Evolutionary conservation across 2,888 invertebrate genomes (phyloP).

Genomic region (Acronicta aceris): DNA sequence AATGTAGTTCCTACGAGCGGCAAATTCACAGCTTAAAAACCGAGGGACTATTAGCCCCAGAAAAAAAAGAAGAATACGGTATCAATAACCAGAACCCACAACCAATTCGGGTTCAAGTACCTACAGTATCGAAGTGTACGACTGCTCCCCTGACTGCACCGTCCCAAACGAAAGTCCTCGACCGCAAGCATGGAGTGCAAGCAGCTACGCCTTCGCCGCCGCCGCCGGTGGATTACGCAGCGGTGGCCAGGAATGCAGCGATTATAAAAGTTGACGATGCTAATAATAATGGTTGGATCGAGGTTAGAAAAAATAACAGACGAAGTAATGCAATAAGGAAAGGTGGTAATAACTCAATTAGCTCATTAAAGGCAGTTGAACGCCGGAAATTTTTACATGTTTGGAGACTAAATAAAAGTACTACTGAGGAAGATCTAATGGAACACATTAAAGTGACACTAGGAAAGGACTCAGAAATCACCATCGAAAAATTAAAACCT

Average conservation of each 20-base stretch:
- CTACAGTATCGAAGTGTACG: not conserved
- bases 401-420: conserved; percentile 9
- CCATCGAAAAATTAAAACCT: conserved; percentile 17
- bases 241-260: conserved; percentile 20
- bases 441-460: conserved; percentile 1
- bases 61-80: not conserved
- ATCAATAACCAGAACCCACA: not conserved
- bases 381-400: conserved; percentile 1
- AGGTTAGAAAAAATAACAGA: conserved; percentile 9
- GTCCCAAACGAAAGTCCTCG: not conserved
- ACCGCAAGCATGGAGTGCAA: not conserved
- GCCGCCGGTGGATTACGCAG: conserved; percentile 9
- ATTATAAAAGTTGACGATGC: not conserved
- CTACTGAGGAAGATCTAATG: conserved; percentile 9
- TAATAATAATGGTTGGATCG: conserved; percentile 7
- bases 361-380: conserved; percentile 13
- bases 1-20: conserved; percentile 11
- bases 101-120: conserved; percentile 2
- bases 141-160: not conserved
- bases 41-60: not conserved
- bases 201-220: not conserved
- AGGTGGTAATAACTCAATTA: conserved; percentile 14
- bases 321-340: conserved; percentile 13
- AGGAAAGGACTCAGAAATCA: conserved; percentile 4
- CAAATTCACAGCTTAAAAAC: conserved; percentile 4